Evolutionary conservation across 2,113 vertebrate genomes (phyloP), one percentile per base, ranked within the genome.

Genomic region (Pollachius pollachius): DNA sequence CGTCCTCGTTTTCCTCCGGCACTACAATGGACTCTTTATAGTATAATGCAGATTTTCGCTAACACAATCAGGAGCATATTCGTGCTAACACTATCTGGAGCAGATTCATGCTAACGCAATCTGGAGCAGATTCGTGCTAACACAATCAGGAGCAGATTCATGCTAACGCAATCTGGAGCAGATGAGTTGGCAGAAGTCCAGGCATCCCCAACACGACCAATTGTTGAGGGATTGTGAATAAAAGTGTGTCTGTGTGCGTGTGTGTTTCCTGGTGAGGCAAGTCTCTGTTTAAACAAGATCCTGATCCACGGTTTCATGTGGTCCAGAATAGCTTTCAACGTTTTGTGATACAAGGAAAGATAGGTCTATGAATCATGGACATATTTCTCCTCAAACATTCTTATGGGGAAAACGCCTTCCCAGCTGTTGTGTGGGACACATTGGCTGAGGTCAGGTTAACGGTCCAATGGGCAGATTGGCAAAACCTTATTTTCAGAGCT

Each of bases 111-210:
- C 23, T 23, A 23, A 23, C 23, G 3, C 23, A 23, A 23, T 23
- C 23, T 62, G 48, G 57, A 85, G 79, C 41, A 9, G 11, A 48
- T 48, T 48, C 41, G 41, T 48, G 41, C 41, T 48, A 48, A 13
- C 60, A 72, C 37, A 41, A 75, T 81, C 74, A 67, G 48, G 57
- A 85, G 79, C 78, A 41, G 37, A 41, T 41, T 41, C 37, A 4
- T 41, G 37, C 37, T 41, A 41, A 11, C 60, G 70, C 37, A 41
- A 75, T 81, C 74, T 64, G 48, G 57, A 85, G 76, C 78, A 85
- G 78, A 85, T 82, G 83, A 59, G 59, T 60, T 21, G 52, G 23
- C 52, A 54, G 62, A 64, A 56, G 7, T n/a, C 54, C n/a, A 9
- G 15, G 15, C 54, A 57, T n/a, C 15, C 54, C 1, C 54, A 57